Conservation (phyloP, 2,113 vertebrate genomes). For the Polypterus senegalus region DNA sequence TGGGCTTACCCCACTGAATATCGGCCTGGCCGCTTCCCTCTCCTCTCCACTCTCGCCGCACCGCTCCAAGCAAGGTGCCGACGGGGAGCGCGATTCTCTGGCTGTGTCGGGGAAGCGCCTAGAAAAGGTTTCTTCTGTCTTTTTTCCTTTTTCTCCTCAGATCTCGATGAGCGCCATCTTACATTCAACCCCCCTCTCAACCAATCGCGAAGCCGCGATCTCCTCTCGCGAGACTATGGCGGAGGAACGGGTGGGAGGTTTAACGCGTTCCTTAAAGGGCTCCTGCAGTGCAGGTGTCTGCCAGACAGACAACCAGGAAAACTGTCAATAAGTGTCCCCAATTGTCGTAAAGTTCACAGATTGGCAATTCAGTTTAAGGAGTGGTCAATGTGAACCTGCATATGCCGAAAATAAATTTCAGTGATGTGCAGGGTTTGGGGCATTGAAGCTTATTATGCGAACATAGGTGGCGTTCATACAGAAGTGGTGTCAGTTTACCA, state of each 20-base stretch:
- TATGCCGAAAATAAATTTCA: too few relatives aligned
- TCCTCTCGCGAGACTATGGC: constrained; percentile 43
- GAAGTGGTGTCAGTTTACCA: too few relatives aligned
- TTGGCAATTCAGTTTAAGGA: too few relatives aligned
- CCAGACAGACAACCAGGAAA: too few relatives aligned
- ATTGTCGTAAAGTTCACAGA: too few relatives aligned
- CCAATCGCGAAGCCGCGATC: constrained; percentile 51
- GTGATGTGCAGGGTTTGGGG: too few relatives aligned
- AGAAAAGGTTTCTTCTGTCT: constrained; percentile 14
- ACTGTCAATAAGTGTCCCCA: too few relatives aligned
- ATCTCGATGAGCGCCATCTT: constrained; percentile 86
- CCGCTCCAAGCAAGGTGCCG: neutral
- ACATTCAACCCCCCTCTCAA: constrained; percentile 54
- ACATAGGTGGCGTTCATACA: too few relatives aligned
- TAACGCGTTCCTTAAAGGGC: constrained; percentile 56
- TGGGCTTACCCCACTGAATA: constrained; percentile 13
- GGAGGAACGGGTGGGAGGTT: neutral
- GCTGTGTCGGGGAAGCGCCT: neutral
- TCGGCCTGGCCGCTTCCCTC: constrained; percentile 15
- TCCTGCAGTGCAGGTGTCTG: constrained; percentile 14
- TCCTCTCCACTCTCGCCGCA: neutral
- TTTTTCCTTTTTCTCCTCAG: constrained; percentile 59
- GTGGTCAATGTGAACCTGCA: too few relatives aligned
- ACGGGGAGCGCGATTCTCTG: neutral
- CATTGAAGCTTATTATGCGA: too few relatives aligned